Conservation (phyloP, 2,113 vertebrate species). For the Zootoca vivipara region DNA sequence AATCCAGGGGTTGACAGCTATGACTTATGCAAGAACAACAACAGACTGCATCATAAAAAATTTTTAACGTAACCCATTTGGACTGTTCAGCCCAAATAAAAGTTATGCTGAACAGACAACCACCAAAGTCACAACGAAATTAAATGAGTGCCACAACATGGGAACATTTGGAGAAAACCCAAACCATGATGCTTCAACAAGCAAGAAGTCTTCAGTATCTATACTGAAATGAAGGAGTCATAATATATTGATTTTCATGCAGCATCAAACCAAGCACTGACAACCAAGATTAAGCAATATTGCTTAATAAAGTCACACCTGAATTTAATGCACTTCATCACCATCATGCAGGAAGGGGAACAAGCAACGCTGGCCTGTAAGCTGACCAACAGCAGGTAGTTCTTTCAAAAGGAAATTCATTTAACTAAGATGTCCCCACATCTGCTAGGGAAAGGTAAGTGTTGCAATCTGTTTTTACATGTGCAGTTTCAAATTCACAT, state of each 20-base stretch:
- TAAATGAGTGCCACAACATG: neutral
- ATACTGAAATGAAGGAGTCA: neutral
- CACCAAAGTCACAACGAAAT: neutral
- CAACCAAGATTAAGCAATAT: constrained; percentile 25
- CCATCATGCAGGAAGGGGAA: neutral
- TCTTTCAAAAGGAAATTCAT: rapidly evolving
- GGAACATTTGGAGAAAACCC: neutral
- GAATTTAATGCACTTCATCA: neutral
- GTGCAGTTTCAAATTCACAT: neutral
- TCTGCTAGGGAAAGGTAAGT: neutral
- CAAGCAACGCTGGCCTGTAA: rapidly evolving
- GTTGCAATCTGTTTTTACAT: neutral
- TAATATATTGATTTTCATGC: neutral
- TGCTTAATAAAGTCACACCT: neutral
- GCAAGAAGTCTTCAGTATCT: neutral
- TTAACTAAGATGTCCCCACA: constrained; percentile 6
- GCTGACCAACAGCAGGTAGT: neutral
- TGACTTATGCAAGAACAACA: neutral
- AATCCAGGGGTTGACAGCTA: no score
- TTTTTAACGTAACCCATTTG: neutral
- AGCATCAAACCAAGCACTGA: neutral
- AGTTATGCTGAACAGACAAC: neutral
- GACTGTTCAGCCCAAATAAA: neutral
- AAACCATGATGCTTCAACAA: neutral
- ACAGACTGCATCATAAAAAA: neutral